Percentiles rank a stretch among this genome's conserved stretches.
Conservation (phyloP, 1,140 invertebrate species). For the Ptiloglossa arizonensis region DNA sequence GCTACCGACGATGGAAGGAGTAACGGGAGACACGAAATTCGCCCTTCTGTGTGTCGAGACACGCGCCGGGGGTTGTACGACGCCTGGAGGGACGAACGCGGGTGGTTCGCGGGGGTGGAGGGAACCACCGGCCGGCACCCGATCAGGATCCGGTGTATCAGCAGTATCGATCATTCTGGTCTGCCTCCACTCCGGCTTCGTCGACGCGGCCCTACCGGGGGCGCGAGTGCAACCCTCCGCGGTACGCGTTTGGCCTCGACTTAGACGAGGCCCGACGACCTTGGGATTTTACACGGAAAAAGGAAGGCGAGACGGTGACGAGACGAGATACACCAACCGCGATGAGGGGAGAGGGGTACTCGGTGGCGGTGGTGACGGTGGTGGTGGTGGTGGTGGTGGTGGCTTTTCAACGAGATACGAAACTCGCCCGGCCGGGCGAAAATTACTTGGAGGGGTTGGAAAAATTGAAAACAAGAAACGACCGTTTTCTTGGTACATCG, state of each 20-base stretch:
- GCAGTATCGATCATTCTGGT: constrained; percentile 64
- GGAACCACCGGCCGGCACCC: neutral
- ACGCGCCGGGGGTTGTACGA: constrained; percentile 23
- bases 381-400: no score
- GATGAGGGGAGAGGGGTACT: no score
- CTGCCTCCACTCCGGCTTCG: neutral
- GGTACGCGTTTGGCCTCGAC: constrained; percentile 21
- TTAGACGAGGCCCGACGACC: constrained; percentile 43
- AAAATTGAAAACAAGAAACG: no score
- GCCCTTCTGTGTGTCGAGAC: constrained; percentile 40
- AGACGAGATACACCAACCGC: constrained; percentile 39
- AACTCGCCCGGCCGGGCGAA: no score
- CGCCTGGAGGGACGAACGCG: neutral
- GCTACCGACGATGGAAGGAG: constrained; percentile 9
- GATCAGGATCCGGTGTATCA: constrained; percentile 56
- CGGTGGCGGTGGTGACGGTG: no score
- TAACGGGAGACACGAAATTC: constrained; percentile 39
- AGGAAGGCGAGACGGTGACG: constrained; percentile 49
- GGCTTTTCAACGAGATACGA: no score
- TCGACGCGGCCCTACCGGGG: neutral
- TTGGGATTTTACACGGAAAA: constrained; percentile 37
- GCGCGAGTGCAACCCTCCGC: constrained; percentile 13
- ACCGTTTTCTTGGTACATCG: no score
- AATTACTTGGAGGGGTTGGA: no score
- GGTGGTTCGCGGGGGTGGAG: no score